phyloP scores from a whole-genome alignment of 2,797 vertebrate genomes.

The Lepidocolaptes lacrymiger region DNA sequence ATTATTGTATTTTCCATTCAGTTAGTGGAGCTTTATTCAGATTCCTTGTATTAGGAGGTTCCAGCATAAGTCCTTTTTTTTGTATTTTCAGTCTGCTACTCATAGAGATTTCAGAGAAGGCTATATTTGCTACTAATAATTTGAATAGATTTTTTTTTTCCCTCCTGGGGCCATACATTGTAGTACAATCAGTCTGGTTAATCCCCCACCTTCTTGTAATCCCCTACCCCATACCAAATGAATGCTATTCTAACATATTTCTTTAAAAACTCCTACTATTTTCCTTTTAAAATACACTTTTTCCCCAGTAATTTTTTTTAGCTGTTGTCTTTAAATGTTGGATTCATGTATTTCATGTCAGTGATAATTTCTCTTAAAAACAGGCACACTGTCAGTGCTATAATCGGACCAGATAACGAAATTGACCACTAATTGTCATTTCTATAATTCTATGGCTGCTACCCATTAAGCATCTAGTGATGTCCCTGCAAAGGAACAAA shows the following conservation, averaged over 20 bases:
- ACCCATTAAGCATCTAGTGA: not conserved
- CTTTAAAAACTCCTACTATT: not conserved
- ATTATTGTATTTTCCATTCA: not conserved
- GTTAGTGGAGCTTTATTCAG: not conserved
- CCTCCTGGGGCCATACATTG: accelerated
- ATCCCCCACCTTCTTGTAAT: not conserved
- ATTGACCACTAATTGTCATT: not conserved
- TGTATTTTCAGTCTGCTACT: not conserved
- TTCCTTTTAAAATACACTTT: not conserved
- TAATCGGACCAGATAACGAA: not conserved
- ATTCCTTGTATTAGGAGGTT: not conserved
- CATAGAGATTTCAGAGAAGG: not conserved
- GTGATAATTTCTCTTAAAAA: not conserved
- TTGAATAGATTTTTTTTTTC: not conserved
- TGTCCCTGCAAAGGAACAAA: not conserved
- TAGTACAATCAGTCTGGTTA: not conserved
- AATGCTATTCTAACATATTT: not conserved
- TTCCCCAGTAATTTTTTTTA: not conserved
- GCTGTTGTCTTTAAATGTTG: not conserved
- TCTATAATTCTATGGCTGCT: not conserved
- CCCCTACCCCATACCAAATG: not conserved
- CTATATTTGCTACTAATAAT: not conserved
- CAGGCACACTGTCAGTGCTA: not conserved
- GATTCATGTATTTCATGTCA: not conserved
- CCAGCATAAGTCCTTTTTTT: not conserved